These are phyloP conservation scores for Rhinoptilus africanus DNA, from an alignment of 2,113 vertebrate genomes.

Conservation along the genomic window DNA sequence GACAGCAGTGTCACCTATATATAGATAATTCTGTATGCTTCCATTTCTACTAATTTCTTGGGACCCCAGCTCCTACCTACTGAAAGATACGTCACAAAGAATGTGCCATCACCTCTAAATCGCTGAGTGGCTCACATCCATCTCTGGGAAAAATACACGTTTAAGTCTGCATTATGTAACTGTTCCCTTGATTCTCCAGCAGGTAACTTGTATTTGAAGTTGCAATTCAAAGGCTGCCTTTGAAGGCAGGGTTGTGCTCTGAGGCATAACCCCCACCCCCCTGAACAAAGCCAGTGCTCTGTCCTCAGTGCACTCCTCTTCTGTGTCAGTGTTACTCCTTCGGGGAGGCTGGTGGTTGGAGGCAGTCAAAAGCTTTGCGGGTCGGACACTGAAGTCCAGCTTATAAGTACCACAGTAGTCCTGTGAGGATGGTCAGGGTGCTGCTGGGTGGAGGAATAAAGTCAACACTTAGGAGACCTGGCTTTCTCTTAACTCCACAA, in stretches of 20 bases:
- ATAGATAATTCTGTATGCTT: not conserved
- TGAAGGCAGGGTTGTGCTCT: not conserved
- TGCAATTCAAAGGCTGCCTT: not conserved
- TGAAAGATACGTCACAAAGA: not conserved
- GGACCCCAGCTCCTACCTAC: not conserved
- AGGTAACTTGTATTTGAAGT: not conserved
- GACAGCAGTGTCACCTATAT: not conserved
- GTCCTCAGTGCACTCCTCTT: not conserved
- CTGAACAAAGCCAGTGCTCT: not conserved
- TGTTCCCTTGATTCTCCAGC: not conserved
- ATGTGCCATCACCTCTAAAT: not conserved
- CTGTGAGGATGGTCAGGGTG: not conserved
- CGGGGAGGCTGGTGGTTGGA: not conserved
- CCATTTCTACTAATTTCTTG: not conserved
- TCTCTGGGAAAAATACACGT: not conserved
- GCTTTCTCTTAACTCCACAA: not conserved
- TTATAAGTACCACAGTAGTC: not conserved
- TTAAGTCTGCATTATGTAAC: not conserved
- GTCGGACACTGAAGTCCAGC: not conserved
- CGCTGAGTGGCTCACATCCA: not conserved
- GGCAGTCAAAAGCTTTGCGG: not conserved
- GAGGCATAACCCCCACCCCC: not conserved
- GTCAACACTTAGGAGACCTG: not conserved
- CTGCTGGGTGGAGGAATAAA: not conserved
- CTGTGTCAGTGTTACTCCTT: not conserved